Conservation (phyloP, 2,113 vertebrate genomes). For the Nyctibius bracteatus region DNA sequence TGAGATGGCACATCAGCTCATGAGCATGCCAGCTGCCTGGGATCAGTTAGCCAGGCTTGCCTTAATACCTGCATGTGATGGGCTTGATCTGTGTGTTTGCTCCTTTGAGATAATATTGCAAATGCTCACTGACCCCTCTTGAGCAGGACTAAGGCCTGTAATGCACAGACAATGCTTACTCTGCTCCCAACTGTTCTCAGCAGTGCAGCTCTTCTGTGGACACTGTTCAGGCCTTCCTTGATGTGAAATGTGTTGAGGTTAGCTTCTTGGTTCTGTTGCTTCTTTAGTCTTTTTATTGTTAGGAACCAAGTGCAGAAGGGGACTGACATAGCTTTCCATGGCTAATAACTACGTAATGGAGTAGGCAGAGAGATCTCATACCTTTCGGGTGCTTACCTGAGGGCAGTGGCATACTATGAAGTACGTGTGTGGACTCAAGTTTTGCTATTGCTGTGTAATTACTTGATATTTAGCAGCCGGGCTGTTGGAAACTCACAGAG, state of each 20-base stretch:
- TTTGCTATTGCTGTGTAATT: neutral
- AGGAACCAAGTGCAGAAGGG: neutral
- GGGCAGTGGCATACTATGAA: too few relatives aligned
- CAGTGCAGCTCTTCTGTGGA: neutral
- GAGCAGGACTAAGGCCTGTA: neutral
- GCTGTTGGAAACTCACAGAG: neutral
- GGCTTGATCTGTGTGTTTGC: neutral
- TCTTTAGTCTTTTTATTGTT: neutral
- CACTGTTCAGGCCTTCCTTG: neutral
- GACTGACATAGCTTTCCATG: neutral
- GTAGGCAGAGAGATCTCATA: neutral
- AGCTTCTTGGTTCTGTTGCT: neutral
- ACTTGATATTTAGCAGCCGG: neutral
- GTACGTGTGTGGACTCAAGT: neutral
- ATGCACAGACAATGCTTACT: neutral
- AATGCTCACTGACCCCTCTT: neutral
- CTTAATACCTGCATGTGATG: neutral
- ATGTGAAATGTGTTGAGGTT: neutral
- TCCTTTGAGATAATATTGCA: neutral
- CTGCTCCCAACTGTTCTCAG: neutral
- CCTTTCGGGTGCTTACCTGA: neutral
- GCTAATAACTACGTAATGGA: neutral
- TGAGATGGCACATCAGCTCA: neutral
- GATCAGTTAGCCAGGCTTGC: neutral
- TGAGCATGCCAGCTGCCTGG: neutral